Base-by-base conservation (phyloP, 92 coral and sea anemone species). In the Epizoanthus ramosus region DNA sequence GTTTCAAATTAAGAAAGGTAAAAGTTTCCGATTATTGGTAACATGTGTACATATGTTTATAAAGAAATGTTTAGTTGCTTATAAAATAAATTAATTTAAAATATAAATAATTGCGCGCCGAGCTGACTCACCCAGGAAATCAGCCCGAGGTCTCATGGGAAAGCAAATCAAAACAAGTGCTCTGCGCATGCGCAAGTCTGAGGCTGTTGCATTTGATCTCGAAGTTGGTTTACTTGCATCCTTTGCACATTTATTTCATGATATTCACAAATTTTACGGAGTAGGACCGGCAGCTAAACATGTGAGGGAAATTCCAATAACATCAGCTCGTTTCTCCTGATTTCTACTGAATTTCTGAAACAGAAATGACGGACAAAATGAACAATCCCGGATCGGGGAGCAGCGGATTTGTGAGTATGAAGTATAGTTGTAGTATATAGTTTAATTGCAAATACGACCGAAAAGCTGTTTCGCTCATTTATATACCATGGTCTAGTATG, bases 151-250 rank as follows among this genome's bases (percentile, higher is more conserved):
- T 39, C 71, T 77, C 71, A 77, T 77, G 82, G 82, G 82, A 60
- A 63, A 61, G 82, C 58, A 37, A 61, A 63, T 77, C 39, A 77
- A 77, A 77, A 77, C 82, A 77, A 39, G 57, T 13, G 52, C 24
- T 43, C n/a, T 60, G 71, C 82, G 82, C 82, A n/a, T 77, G 82
- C 68, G 80, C 66, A 21, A 23, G 58, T 19, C 22, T 39, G 13
- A 69, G 82, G 71, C 57, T 23, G 82, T 63, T 63, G 82, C 71
- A 77, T 77, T 77, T 77, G 82, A 61, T 76, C 63, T 58, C 63
- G 47, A 54, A 60, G 50, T 77, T 35, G 57, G 57, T 47, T 71
- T 71, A 15, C 3, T 14, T 53, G 79, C 19, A 56, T 12, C 14
- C 21, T 6, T 77, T 21, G 45, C 37, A 24, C 15, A 45, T 31